Percentiles rank a stretch among this genome's conserved stretches.
Evolutionary conservation across 1,140 invertebrate genomes (phyloP).

Genomic region (Drosophila cardini): DNA sequence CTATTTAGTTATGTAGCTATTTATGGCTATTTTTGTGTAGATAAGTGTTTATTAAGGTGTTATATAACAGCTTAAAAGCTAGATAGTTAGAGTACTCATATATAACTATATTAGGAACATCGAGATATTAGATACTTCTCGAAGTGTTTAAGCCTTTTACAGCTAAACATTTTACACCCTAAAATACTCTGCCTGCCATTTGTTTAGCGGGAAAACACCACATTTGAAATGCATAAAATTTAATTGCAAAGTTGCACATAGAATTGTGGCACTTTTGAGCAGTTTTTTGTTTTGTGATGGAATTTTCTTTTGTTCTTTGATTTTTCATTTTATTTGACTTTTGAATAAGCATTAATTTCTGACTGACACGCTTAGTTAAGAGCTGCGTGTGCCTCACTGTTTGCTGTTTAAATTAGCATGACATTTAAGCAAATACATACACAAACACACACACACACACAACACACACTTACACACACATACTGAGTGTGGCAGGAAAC

Average conservation of each 20-base stretch:
- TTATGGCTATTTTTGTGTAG: no score
- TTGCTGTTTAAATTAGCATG: conserved; percentile 61
- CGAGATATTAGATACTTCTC: no score
- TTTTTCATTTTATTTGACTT: conserved; percentile 13
- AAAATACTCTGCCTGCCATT: neutral
- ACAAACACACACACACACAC: conserved; percentile 5
- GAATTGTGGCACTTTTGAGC: conserved; percentile 41
- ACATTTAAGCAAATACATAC: conserved; percentile 31
- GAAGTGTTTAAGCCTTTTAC: no score
- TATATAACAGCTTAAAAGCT: no score
- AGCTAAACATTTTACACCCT: no score
- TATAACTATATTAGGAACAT: no score
- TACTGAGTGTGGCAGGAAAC: conserved; percentile 9
- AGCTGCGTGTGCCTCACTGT: conserved; percentile 46
- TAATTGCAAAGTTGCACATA: conserved; percentile 26
- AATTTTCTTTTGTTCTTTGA: conserved; percentile 21
- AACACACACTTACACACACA: neutral
- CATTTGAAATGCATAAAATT: conserved; percentile 42
- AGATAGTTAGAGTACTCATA: no score
- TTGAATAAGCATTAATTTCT: conserved; percentile 58
- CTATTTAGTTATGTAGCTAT: no score
- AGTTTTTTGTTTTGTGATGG: conserved; percentile 14
- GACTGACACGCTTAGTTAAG: conserved; percentile 56
- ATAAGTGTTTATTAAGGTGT: no score
- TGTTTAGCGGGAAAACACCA: neutral